Evolutionary conservation across 1,140 invertebrate species (phyloP).

Genomic region (Apis mellifera): DNA sequence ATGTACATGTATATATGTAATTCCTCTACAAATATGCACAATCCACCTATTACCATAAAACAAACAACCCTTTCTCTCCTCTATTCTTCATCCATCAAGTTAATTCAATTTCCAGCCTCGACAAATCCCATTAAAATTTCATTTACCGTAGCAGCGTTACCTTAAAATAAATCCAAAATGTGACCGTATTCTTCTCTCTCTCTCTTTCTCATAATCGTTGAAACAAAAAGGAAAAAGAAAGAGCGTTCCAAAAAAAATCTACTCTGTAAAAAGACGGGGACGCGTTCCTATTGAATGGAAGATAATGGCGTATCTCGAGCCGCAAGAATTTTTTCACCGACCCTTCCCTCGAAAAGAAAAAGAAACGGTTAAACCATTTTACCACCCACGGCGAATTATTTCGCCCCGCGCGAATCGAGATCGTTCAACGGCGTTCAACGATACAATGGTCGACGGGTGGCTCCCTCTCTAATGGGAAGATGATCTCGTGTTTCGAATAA

Average conservation of each 20-base stretch:
- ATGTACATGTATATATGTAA: neutral
- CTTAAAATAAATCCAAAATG: neutral
- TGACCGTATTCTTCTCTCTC: too few relatives aligned
- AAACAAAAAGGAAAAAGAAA: too few relatives aligned
- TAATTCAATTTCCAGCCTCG: neutral
- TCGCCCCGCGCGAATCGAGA: neutral
- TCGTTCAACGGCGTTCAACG: neutral
- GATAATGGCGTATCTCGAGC: too few relatives aligned
- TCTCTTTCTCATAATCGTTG: too few relatives aligned
- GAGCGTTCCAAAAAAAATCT: too few relatives aligned
- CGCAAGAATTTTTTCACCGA: too few relatives aligned
- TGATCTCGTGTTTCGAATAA: slow-evolving; percentile 35
- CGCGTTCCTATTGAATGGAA: too few relatives aligned
- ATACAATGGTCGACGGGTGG: neutral
- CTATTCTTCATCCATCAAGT: neutral
- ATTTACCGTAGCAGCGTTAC: neutral
- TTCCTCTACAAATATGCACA: neutral
- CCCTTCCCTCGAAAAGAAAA: too few relatives aligned
- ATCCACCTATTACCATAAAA: neutral
- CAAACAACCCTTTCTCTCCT: neutral
- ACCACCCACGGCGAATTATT: slow-evolving; percentile 27
- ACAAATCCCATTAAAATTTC: neutral
- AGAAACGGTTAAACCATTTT: neutral
- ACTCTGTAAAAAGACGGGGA: too few relatives aligned
- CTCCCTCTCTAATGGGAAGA: slow-evolving; percentile 26